Evolutionary conservation across 2,797 vertebrate species (phyloP).

Genomic region (Gallinago solitaria): DNA sequence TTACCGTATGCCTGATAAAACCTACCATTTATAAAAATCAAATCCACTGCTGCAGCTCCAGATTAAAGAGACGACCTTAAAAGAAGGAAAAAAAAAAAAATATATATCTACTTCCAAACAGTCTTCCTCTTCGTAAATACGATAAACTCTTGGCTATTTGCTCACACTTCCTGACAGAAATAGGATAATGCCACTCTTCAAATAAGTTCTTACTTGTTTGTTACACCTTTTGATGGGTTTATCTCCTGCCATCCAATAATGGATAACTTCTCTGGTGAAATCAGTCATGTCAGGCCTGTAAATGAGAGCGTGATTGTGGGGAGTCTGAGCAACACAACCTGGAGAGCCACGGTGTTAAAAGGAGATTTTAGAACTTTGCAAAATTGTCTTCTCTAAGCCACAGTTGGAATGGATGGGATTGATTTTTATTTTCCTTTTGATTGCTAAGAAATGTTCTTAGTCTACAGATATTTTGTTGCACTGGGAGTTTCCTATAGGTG

Average conservation of each 20-base stretch:
- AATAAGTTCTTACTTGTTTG: constrained; percentile 62
- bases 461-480: background rate
- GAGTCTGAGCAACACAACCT: constrained; percentile 1
- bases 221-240: constrained; percentile 70
- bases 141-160: constrained; percentile 52
- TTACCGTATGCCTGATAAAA: constrained; percentile 59
- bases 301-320: constrained; percentile 3
- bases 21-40: constrained; percentile 47
- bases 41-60: constrained; percentile 48
- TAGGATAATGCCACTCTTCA: constrained; percentile 68
- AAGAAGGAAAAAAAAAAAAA: constrained; percentile 16
- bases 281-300: constrained; percentile 28
- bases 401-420: background rate
- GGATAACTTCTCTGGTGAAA: constrained; percentile 58
- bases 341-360: background rate
- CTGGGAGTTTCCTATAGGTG: background rate
- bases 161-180: constrained; percentile 57
- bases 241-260: constrained; percentile 59
- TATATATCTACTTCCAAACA: constrained; percentile 23
- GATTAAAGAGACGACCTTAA: constrained; percentile 65
- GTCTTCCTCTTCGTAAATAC: constrained; percentile 29
- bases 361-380: constrained; percentile 18
- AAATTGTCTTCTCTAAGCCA: constrained; percentile 14
- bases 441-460: constrained; percentile 10
- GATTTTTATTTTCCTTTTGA: constrained; percentile 42